Percentiles rank a stretch among this genome's conserved stretches.
Evolutionary conservation across 2,888 invertebrate genomes (phyloP).

Genomic region (Acleris sparsana): DNA sequence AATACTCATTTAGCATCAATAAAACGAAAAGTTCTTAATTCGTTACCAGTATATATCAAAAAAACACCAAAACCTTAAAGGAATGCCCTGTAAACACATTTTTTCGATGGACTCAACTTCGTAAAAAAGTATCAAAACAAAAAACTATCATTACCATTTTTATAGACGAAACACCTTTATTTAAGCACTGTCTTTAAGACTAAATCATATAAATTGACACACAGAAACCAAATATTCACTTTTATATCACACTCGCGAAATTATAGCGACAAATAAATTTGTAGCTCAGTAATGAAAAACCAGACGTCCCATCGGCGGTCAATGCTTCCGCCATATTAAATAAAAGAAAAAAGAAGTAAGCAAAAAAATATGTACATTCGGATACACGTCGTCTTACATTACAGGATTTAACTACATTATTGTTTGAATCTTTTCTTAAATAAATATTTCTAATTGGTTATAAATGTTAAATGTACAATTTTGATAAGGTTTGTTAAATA

Average conservation of each 20-base stretch:
- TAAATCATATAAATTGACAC: slow-evolving; percentile 43
- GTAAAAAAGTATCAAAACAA: slow-evolving; percentile 84
- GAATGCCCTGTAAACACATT: slow-evolving; percentile 59
- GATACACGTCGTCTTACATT: slow-evolving; percentile 6
- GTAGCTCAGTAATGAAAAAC: slow-evolving; percentile 62
- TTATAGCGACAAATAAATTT: slow-evolving; percentile 54
- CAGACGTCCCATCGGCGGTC: slow-evolving; percentile 78
- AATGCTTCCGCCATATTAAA: slow-evolving; percentile 83
- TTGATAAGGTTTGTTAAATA: too few relatives aligned
- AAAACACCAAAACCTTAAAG: slow-evolving; percentile 42
- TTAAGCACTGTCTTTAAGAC: slow-evolving; percentile 41
- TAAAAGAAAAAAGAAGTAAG: slow-evolving; percentile 71
- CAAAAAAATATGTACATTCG: slow-evolving; percentile 32
- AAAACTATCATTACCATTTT: slow-evolving; percentile 84
- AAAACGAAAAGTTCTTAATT: slow-evolving; percentile 33
- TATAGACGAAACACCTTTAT: slow-evolving; percentile 55
- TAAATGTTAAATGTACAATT: too few relatives aligned
- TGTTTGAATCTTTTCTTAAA: too few relatives aligned
- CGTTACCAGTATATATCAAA: slow-evolving; percentile 33
- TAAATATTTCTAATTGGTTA: too few relatives aligned
- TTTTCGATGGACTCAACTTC: slow-evolving; percentile 69
- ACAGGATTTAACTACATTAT: too few relatives aligned
- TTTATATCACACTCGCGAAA: slow-evolving; percentile 56
- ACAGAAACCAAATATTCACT: slow-evolving; percentile 51
- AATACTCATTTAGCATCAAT: slow-evolving; percentile 53